phyloP scores from a whole-genome alignment of 1,140 invertebrate genomes.

The Bombus vancouverensis region DNA sequence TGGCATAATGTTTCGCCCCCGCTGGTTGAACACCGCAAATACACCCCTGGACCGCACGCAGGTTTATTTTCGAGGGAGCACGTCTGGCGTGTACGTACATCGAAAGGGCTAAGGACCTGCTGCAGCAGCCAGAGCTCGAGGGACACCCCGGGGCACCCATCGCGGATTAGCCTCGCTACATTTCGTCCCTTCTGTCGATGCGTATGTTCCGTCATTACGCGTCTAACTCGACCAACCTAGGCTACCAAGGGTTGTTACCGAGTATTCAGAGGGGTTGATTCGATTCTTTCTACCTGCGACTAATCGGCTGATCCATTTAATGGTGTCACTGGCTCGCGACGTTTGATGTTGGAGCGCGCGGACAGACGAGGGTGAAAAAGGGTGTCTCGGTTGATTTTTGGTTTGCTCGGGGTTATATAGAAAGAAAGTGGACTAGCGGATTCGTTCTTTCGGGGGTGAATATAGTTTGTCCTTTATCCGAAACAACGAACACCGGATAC shows the following conservation, averaged over 20 bases:
- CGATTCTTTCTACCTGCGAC: slow-evolving; percentile 40
- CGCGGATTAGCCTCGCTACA: slow-evolving; percentile 80
- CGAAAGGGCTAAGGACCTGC: slow-evolving; percentile 29
- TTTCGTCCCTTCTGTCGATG: slow-evolving; percentile 80
- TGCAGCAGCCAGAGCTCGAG: slow-evolving; percentile 16
- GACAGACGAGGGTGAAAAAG: no score
- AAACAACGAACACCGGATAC: not conserved
- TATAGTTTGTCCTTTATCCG: no score
- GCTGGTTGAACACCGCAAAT: slow-evolving; percentile 74
- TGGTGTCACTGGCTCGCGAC: slow-evolving; percentile 25
- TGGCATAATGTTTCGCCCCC: slow-evolving; percentile 75
- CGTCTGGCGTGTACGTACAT: slow-evolving; percentile 10
- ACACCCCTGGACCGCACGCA: slow-evolving; percentile 65
- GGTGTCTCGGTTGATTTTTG: not conserved
- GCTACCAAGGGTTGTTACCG: slow-evolving; percentile 5
- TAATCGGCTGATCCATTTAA: slow-evolving; percentile 50
- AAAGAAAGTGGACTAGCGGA: not conserved
- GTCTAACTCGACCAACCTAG: slow-evolving; percentile 26
- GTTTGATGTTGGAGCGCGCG: not conserved
- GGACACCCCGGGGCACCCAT: slow-evolving; percentile 55
- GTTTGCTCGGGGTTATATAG: not conserved
- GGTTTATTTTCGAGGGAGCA: slow-evolving; percentile 55
- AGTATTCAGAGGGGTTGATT: slow-evolving; percentile 3
- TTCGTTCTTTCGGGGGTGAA: not conserved
- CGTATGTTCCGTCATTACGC: slow-evolving; percentile 73